Conservation (phyloP, 35 echinoderm and acorn worm species). For the Apostichopus parvimensis region DNA sequence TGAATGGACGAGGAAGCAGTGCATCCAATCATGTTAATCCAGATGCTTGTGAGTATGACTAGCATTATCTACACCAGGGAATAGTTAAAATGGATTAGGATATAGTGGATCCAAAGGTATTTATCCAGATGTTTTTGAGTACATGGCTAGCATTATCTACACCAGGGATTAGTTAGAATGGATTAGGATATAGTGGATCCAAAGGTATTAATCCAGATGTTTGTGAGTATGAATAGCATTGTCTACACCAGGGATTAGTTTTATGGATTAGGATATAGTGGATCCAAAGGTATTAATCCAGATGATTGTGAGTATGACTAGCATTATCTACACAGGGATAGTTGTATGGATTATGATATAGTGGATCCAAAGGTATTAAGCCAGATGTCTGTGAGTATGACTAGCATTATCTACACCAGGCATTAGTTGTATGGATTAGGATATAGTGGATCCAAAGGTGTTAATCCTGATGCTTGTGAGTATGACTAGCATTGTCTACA, state of each 20-base stretch:
- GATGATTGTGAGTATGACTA: neutral
- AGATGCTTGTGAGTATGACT: neutral
- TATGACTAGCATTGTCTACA: slow-evolving; percentile 66
- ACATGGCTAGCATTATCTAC: neutral
- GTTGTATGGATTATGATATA: too few relatives aligned
- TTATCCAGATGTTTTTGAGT: too few relatives aligned
- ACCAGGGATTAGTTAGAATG: slow-evolving; percentile 75
- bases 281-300: neutral
- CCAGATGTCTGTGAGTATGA: too few relatives aligned
- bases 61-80: slow-evolving; percentile 82
- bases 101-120: too few relatives aligned
- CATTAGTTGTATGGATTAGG: slow-evolving; percentile 63
- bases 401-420: slow-evolving; percentile 23
- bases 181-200: neutral
- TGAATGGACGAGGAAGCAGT: slow-evolving; percentile 26
- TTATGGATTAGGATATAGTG: too few relatives aligned
- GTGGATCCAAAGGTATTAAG: too few relatives aligned
- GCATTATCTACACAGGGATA: slow-evolving; percentile 89
- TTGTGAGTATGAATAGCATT: slow-evolving; percentile 43
- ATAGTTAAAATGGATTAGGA: neutral
- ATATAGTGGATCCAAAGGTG: neutral
- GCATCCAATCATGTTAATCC: neutral
- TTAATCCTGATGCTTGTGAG: neutral
- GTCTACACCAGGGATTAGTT: slow-evolving; percentile 83
- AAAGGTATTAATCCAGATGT: neutral